phyloP scores from a whole-genome alignment of 2,113 vertebrate genomes.

The Brienomyrus longianalis region DNA sequence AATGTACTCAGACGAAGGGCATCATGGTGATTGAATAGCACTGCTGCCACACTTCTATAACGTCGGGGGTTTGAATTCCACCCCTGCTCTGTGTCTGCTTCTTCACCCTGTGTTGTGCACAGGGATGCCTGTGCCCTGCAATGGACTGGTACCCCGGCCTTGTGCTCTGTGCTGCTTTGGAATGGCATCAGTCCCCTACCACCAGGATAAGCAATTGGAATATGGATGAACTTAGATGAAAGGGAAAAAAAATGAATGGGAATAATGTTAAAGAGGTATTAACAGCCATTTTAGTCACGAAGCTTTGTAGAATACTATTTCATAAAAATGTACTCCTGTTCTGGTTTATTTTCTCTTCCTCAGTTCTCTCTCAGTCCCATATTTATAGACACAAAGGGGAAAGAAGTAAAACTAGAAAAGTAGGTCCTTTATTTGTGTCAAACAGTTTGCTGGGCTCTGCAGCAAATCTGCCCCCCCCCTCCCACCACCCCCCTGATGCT shows the following conservation, averaged over 20 bases:
- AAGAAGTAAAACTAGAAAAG: constrained; percentile 3
- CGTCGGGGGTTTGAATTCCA: not conserved
- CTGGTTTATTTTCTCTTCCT: not conserved
- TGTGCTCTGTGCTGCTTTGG: not conserved
- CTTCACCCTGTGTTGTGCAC: not conserved
- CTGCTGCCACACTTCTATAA: not conserved
- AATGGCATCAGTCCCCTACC: not conserved
- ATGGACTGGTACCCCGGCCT: not conserved
- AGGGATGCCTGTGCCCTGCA: not conserved
- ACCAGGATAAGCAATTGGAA: not conserved
- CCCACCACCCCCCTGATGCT: not conserved
- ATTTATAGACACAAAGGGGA: constrained; percentile 1
- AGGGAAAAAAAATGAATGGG: not conserved
- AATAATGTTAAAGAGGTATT: not conserved
- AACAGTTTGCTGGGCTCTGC: not conserved
- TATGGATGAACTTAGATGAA: not conserved
- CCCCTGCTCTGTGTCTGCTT: not conserved
- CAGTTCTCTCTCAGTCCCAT: not conserved
- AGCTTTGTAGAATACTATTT: not conserved
- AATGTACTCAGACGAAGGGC: not conserved
- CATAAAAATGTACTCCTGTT: not conserved
- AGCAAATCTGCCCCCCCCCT: not conserved
- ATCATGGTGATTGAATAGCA: not conserved
- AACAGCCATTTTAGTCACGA: not conserved
- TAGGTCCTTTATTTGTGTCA: constrained; percentile 21